Conservation (phyloP, 2,888 invertebrate species). For the Cephus spinipes region DNA sequence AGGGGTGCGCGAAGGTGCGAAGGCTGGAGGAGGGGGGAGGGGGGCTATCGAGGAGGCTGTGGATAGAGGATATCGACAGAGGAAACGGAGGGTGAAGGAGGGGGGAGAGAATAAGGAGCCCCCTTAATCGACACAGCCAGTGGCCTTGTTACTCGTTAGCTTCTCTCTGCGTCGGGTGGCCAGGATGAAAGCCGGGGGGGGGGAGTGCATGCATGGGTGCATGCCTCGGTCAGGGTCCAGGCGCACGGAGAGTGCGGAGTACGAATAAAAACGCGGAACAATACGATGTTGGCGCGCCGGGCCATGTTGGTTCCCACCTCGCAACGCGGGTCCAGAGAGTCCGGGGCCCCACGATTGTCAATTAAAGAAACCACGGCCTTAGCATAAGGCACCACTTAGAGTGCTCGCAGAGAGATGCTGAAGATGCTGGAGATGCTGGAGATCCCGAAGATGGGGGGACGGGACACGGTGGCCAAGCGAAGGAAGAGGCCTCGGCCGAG, state of each 20-base stretch:
- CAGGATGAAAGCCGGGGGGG: not conserved
- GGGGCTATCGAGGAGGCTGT: not conserved
- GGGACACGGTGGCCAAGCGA: slow-evolving; percentile 18
- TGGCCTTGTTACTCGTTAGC: slow-evolving; percentile 4
- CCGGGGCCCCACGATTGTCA: slow-evolving; percentile 55
- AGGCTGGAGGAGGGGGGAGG: slow-evolving; percentile 13
- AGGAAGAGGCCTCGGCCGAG: slow-evolving; percentile 9
- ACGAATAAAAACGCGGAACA: slow-evolving; percentile 60
- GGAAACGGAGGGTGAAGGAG: slow-evolving; percentile 14
- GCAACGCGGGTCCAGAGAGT: slow-evolving; percentile 27
- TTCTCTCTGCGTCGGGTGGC: not conserved
- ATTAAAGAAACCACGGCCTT: slow-evolving; percentile 63
- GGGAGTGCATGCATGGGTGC: too few species aligned
- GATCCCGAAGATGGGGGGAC: too few species aligned
- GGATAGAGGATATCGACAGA: slow-evolving; percentile 11
- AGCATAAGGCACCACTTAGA: slow-evolving; percentile 52
- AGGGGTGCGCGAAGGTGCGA: slow-evolving; percentile 17
- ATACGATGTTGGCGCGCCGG: slow-evolving; percentile 62
- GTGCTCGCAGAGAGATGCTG: slow-evolving; percentile 16
- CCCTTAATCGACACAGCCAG: not conserved
- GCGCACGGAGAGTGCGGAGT: slow-evolving; percentile 40
- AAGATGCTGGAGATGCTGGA: slow-evolving; percentile 2
- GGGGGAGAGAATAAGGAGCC: slow-evolving; percentile 8
- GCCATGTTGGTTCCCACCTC: slow-evolving; percentile 64
- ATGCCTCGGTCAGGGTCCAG: too few species aligned